Evolutionary conservation across 2,113 vertebrate genomes (phyloP), one percentile per base, ranked within the genome.

Genomic region (Mirounga angustirostris): DNA sequence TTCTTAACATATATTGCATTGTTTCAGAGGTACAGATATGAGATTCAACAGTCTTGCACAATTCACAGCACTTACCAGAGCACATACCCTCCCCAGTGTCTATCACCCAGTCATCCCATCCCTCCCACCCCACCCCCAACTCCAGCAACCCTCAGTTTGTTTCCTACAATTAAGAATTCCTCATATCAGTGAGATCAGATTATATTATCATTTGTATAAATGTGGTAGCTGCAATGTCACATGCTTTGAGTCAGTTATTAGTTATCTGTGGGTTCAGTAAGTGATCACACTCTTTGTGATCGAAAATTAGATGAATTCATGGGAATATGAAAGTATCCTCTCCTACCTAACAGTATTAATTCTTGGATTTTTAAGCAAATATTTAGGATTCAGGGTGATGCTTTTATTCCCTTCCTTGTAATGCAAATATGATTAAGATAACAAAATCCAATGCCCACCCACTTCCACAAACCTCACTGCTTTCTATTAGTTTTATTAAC

Each of bases 201-300:
- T 36, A 36, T 36, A 36, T 36, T 36, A 36, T 36, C 36, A 36
- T 36, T 36, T 36, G 54, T 94, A 92, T 95, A 96, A 98, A 97
- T 92, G 50, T 80, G 91, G 96, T 96, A 93, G 40, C 61, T 94
- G 84, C 63, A 95, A 97, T 98, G 98, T 98, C 87, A 98, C 40
- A 96, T 97, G 92, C 94, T 95, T 96, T 98, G 98, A 98, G 85
- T 97, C 73, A 97, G 88, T 97, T 97, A 98, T 97, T 4, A 97
- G 96, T 93, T 97, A 98, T 94, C 74, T 97, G 59, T 84, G 89
- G 69, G 36, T 65, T 97, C 95, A 98, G 86, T 30, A 97, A 98
- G 95, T 92, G 18, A 95, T 84, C 85, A 69, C 8, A 73, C 2
- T 80, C n/a, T 95, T 87, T 56, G 36, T 56, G 28, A 88, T 92